Base-by-base conservation (phyloP, 1,140 invertebrate genomes). In the Drosophila ambigua region DNA sequence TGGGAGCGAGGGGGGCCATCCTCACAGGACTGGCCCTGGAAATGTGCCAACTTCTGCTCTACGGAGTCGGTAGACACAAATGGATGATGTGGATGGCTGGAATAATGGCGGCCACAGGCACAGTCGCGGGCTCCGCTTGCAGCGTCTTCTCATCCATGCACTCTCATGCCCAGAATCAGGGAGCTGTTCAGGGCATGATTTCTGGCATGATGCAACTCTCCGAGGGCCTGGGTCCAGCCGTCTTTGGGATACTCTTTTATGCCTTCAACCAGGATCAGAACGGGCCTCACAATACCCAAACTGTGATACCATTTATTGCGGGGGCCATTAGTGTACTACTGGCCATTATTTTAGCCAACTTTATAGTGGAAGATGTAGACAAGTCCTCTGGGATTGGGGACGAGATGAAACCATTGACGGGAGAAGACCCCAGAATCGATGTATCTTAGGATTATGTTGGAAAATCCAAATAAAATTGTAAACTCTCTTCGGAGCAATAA, bases 71-170 rank as follows among this genome's bases (percentile, higher is more conserved):
- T 35, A 94, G 92, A 68, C 92, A 93, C 52, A 93, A 93, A 39
- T 94, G 93, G 97, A 98, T 99, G 95, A 99, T 99, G 97, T 99
- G 99, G 99, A 95, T 96, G 28, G 98, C 98, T 48, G 98, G 99
- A 50, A 94, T 98, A 68, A 93, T 99, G 54, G 98, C 98, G 35
- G 97, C 98, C 11, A 94, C 99, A 55, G 98, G 97, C 65, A 97
- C 96, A 60, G 96, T 99, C 72, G 98, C 98, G 0, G 99, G 99
- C 93, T 98, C 99, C 50, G 98, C 98, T n/a, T 99, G 99, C 83
- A 99, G 97, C 92, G 97, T 98, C 39, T 99, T 98, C 93, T 98
- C 99, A 45, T 99, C 98, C 6, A 97, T 98, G 77, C 98, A 99
- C 93, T 98, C 98, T 63, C 96, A 98, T 91, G 95, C 96, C 28